These are phyloP conservation scores for Rhynchonycteris naso DNA, from an alignment of 2,797 vertebrate genomes.

Conservation along the genomic window DNA sequence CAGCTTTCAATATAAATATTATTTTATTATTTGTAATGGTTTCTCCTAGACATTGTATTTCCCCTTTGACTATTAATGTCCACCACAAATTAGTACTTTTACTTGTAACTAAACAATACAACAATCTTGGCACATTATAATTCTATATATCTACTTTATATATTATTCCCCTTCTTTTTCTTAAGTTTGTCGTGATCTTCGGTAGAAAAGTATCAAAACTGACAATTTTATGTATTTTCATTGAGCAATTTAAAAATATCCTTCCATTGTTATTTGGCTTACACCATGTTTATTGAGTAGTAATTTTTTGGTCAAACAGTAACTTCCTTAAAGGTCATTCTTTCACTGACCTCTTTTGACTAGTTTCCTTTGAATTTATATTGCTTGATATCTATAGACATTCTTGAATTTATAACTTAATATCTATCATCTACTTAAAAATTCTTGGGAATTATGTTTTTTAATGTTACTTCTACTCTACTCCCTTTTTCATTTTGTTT, in stretches of 20 bases:
- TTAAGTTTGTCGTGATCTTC: conserved; percentile 2
- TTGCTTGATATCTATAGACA: neutral
- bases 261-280: neutral
- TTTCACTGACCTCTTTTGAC: neutral
- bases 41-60: neutral
- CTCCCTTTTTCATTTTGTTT: neutral
- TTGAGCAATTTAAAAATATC: neutral
- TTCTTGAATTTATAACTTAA: neutral
- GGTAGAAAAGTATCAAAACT: neutral
- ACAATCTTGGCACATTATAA: neutral
- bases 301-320: neutral
- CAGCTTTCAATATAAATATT: neutral
- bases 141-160: neutral
- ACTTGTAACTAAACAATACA: neutral
- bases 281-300: neutral
- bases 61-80: neutral
- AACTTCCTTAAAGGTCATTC: neutral
- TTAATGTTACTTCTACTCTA: neutral
- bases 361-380: neutral
- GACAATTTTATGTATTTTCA: neutral
- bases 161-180: neutral
- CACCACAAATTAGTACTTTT: neutral
- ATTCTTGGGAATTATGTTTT: neutral
- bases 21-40: neutral
- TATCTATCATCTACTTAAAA: neutral